Base-by-base conservation (phyloP, 2,797 vertebrate species). In the Oreochromis grahami region DNA sequence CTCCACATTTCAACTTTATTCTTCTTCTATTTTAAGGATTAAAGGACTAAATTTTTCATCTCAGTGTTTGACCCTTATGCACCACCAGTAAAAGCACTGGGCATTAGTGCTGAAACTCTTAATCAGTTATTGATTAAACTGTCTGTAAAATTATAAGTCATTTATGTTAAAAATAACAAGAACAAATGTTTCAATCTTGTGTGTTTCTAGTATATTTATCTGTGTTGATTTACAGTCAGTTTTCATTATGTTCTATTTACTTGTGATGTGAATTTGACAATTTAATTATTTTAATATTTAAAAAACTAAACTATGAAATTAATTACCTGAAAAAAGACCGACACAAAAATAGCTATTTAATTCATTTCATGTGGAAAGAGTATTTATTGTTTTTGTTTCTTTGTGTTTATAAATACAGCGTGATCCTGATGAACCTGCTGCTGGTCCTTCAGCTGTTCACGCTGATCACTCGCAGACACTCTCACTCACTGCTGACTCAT, bases 51-150 rank as follows among this genome's bases (percentile, higher is more conserved):
- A 21, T 24, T 36, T 24, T 68, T 68, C 58, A 63, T n/a, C 6
- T 0, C 58, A 34, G 58, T 0, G 0, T 34, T 60, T 60, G 0
- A 19, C 32, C 0, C 2, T 63, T 63, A 63, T 36, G 32, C 58
- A 36, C 32, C 32, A 63, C 7, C 34, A 65, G 34, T 65, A 65
- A 65, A 65, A 2, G 19, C 19, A 1, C 19, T 65, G 60, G 7
- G 12, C 34, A 38, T 65, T 65, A 21, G 60, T 41, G 36, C 60
- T 38, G 34, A 65, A 65, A 38, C 60, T 41, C n/a, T 41, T 65
- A 65, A 41, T 65, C n/a, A 65, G 34, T 65, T 38, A 65, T 38
- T 21, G 11, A 38, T 65, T 65, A 24, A 65, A 38, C 10, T 41
- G 17, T 63, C 0, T 36, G 6, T 63, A n/a, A 36, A 63, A 63